Evolutionary conservation across 2,797 vertebrate genomes (phyloP).

Genomic region (Aldrovandia affinis): DNA sequence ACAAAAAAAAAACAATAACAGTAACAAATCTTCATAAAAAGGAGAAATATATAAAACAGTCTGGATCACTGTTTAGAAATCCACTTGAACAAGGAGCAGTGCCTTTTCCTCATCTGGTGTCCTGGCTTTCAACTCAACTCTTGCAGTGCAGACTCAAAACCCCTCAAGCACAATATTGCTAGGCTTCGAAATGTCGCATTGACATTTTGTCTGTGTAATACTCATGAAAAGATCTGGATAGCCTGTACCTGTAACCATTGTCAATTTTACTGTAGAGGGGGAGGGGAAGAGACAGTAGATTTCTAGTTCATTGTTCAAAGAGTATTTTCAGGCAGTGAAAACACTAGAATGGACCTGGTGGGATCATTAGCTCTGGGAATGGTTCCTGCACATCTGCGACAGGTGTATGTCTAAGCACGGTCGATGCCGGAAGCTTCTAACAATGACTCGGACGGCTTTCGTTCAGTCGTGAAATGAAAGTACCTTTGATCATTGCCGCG

Average conservation of each 20-base stretch:
- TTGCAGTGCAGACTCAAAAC: slow-evolving; percentile 26
- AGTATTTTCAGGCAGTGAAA: slow-evolving; percentile 9
- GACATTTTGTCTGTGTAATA: slow-evolving; percentile 6
- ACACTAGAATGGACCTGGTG: neutral
- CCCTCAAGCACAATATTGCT: slow-evolving; percentile 22
- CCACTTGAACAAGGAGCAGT: slow-evolving; percentile 40
- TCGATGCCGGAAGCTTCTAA: neutral
- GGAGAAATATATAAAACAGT: slow-evolving; percentile 35
- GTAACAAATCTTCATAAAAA: slow-evolving; percentile 25
- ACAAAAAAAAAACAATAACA: slow-evolving; percentile 17
- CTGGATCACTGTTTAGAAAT: slow-evolving; percentile 26
- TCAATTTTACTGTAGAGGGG: slow-evolving; percentile 1
- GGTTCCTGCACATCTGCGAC: neutral
- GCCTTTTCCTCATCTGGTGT: slow-evolving; percentile 29
- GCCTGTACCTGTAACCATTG: neutral
- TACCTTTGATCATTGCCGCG: neutral
- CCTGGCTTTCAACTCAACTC: slow-evolving; percentile 9
- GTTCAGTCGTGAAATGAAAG: neutral
- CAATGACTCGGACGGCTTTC: neutral
- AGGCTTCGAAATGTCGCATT: neutral
- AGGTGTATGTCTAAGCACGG: neutral
- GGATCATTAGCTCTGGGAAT: neutral
- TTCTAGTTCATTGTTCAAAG: neutral
- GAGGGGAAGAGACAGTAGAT: slow-evolving; percentile 7
- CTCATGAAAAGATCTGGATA: slow-evolving; percentile 2